Evolutionary conservation across 2,113 vertebrate species (phyloP), one percentile per base, ranked within the genome.

Genomic region (Martes martes): DNA sequence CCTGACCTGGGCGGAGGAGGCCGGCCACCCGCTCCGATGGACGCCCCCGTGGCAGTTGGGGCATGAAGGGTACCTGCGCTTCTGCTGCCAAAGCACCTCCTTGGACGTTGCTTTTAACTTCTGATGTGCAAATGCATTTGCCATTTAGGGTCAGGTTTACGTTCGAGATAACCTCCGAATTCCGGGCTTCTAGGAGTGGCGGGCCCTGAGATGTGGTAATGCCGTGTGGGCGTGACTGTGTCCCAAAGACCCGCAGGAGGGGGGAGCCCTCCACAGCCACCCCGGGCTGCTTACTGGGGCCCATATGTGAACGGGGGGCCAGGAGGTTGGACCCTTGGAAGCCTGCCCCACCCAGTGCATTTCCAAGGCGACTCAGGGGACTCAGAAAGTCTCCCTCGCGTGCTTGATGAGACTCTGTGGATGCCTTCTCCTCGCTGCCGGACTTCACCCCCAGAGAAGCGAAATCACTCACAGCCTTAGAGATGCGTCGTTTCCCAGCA

Each of bases 1-100:
- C 50, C 59, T 2, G 52, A 59, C 36, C 50, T 0, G 2, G 61
- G 28, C 11, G 3, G 13, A 13, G 42, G 28, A 50, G 57, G 36
- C 28, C 11, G 0, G 11, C 24, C 4, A 0, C 33, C 74, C 0
- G 6, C 33, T 24, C 4, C 0, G 59, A 8, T 28, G 0, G 36
- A 19, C 10, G 79, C n/a, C 69, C 65, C 33, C 0, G 0, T 42
- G 71, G n/a, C 15, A 24, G 59, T 8, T 1, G 31, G 47, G n/a
- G 45, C 59, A 0, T 8, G 9, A 9, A 13, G 47, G 8, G 50
- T 36, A 2, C 13, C 74, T 14, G 9, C 11, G 1, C 21, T 42
- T 71, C 18, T 26, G 7, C 74, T 33, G n/a, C 45, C 63, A 19
- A 1, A 18, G 84, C 67, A 3, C 21, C 47, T 74, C 50, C 69